Base-by-base conservation (phyloP, 2,888 invertebrate species). In the Schizotus pectinicornis region DNA sequence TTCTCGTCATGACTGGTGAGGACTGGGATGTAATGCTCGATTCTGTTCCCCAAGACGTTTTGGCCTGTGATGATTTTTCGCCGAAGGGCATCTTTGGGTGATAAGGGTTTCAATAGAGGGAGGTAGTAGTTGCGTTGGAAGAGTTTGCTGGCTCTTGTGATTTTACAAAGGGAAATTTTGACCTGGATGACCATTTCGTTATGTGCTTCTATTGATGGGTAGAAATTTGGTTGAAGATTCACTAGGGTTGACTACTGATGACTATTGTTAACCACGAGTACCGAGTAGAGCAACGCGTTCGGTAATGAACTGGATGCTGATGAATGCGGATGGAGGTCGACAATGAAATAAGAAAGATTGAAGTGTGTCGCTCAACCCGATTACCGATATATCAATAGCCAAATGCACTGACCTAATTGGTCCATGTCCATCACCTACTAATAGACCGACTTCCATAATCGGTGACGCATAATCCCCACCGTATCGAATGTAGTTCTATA, bases 91-190 rank as follows among this genome's bases (percentile, higher is more conserved):
- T 91, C 91, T 8, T 90, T 90, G 13, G 91, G 90, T 53, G 91
- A 90, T 59, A 91, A 88, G 1, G 91, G 91, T 41, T 90, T 90
- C 61, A 92, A 81, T 39, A 92, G 82, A 36, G 92, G 92, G 73
- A 91, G 89, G 76, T 92, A 92, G 78, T 91, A 90, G 45, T 91
- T 90, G 74, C 90, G 89, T 54, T 91, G 91, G 72, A 92, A 84
- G 70, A 89, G 88, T 68, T 89, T 85, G 79, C 90, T 89, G 76
- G 87, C 88, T 67, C 91, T 89, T 56, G 92, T 92, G 69, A 92
- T 91, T 78, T 91, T 87, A 79, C 92, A 92, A 77, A 87, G 89
- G 69, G 78, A 79, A 53, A 79, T 76, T 64, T 79, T 79, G 30
- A 77, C 76, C 65, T 77, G 78, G 55, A 79, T 73, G 7, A 76